Conservation (phyloP, 1,140 invertebrate genomes). For the Calephelis nemesis region DNA sequence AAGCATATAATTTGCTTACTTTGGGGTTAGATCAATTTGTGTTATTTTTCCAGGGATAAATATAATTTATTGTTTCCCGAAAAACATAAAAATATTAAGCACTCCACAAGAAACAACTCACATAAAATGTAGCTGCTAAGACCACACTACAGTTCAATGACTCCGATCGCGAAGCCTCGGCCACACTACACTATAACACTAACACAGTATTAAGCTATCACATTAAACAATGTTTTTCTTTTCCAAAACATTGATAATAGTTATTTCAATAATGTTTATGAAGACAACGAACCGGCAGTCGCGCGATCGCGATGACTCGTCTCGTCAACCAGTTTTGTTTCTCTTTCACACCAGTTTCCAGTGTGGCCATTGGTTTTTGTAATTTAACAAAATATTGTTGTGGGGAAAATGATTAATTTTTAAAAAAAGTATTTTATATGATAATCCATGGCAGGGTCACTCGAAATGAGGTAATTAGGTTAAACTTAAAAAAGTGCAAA, state of each 20-base stretch:
- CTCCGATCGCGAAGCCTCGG: constrained; percentile 42
- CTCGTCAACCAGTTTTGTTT: constrained; percentile 57
- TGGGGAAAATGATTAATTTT: background rate
- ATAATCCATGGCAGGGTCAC: too few species aligned
- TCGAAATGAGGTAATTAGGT: too few species aligned
- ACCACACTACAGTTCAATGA: constrained; percentile 52
- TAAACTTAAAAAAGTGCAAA: too few species aligned
- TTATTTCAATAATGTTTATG: constrained; percentile 49
- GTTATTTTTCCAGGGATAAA: too few species aligned
- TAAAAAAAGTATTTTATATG: background rate
- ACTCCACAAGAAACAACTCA: constrained; percentile 17
- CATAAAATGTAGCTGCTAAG: constrained; percentile 21
- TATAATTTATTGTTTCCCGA: too few species aligned
- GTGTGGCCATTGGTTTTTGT: constrained; percentile 44
- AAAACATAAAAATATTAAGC: background rate
- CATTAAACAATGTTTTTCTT: constrained; percentile 16
- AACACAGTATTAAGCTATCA: background rate
- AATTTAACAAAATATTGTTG: constrained; percentile 3
- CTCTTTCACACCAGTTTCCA: constrained; percentile 49
- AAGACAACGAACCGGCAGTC: constrained; percentile 48
- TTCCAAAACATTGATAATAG: constrained; percentile 41
- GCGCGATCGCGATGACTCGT: constrained; percentile 49
- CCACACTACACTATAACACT: constrained; percentile 23
- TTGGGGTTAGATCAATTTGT: too few species aligned
- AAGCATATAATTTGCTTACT: too few species aligned